Evolutionary conservation across 1,140 invertebrate genomes (phyloP).

Genomic region (Ceratina australensis): DNA sequence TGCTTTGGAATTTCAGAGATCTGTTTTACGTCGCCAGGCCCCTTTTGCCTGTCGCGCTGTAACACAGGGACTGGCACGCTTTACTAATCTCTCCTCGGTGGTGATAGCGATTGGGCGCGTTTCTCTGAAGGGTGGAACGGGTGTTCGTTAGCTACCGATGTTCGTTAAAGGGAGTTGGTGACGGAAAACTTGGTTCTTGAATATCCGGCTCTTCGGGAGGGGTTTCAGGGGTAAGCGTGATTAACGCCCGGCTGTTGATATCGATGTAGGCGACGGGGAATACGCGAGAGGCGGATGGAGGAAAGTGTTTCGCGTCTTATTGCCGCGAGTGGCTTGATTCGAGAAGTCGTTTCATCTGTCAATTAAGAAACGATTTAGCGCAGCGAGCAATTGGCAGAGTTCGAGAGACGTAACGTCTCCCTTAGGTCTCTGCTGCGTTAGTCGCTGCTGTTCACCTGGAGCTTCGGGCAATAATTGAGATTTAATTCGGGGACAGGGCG

Average conservation of each 20-base stretch:
- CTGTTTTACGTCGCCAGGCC: background rate
- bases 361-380: slow-evolving; percentile 46
- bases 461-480: slow-evolving; percentile 28
- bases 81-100: no score
- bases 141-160: background rate
- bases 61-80: no score
- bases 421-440: background rate
- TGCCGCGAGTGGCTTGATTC: slow-evolving; percentile 12
- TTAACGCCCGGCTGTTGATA: background rate
- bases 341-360: slow-evolving; percentile 43
- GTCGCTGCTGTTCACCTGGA: background rate
- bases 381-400: slow-evolving; percentile 41
- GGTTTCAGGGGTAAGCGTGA: background rate
- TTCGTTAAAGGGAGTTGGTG: slow-evolving; percentile 19
- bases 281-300: background rate
- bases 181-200: slow-evolving; percentile 10
- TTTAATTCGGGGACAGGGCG: slow-evolving; percentile 36
- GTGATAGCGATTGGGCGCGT: background rate
- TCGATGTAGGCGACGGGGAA: no score
- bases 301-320: slow-evolving; percentile 35
- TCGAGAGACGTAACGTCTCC: slow-evolving; percentile 14
- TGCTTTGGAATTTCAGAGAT: no score
- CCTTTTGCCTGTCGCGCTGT: slow-evolving; percentile 8
- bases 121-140: background rate
- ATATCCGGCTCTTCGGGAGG: background rate